A percentile compares a stretch with the other conserved stretches of the same genome.
These are phyloP conservation scores for Metacarcinus magister DNA, from an alignment of 2,888 invertebrate species.

Conservation along the genomic window DNA sequence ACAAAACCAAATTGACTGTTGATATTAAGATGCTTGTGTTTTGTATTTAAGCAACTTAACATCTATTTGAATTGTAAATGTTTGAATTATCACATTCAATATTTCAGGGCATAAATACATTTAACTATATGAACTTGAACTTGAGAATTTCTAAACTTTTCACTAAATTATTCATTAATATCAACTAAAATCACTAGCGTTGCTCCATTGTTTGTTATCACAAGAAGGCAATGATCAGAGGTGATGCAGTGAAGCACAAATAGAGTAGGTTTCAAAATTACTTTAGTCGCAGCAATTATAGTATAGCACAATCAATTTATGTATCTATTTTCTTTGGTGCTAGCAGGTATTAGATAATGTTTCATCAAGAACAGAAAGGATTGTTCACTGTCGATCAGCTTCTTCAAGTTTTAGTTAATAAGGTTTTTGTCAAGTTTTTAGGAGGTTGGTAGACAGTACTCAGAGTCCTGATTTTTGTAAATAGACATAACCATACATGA, in stretches of 20 bases:
- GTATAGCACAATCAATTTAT: background rate
- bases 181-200: background rate
- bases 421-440: background rate
- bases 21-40: background rate
- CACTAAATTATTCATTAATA: background rate
- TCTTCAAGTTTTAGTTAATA: background rate
- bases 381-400: background rate
- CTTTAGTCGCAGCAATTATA: background rate
- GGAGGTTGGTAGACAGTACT: background rate
- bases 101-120: background rate
- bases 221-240: slow-evolving; percentile 4
- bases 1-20: background rate
- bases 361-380: background rate
- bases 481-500: background rate
- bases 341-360: background rate
- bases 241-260: slow-evolving; percentile 17
- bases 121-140: background rate
- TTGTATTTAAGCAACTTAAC: background rate
- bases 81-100: background rate
- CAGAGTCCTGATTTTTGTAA: background rate
- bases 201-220: background rate
- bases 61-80: background rate
- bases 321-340: background rate
- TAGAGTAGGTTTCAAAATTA: background rate
- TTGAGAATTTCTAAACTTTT: too few relatives aligned